Base-by-base conservation (phyloP, 2,888 invertebrate genomes). In the Platycheirus rosarum region DNA sequence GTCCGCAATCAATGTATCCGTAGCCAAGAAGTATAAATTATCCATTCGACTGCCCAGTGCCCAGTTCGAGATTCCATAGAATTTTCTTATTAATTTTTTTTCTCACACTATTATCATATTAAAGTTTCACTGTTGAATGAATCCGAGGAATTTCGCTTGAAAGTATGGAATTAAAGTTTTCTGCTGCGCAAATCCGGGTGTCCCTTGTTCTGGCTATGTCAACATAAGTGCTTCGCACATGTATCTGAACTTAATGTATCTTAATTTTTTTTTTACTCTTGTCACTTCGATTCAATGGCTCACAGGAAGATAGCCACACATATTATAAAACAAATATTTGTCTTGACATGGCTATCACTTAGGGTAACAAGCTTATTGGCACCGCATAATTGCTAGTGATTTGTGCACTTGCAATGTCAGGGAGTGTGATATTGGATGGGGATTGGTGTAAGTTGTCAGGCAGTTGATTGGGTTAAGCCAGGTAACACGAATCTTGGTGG, bases 311-410 rank as follows among this genome's bases (percentile, higher is more conserved):
- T 65, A 53, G 32, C 29, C 62, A 42, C 13, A 20, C 35, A 32
- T n/a, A n/a, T 66, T 66, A 48, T 62, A 74, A 65, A 80, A 65
- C 75, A 75, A 75, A 80, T 75, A 80, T 70, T 80, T 69, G 75
- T 70, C 69, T 70, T 44, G 79, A 75, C 74, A 75, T 75, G 69
- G 42, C 60, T 57, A 65, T 75, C 79, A 75, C 51, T 80, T 75
- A 69, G 79, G 69, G 57, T 60, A 75, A 69, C 79, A 57, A 69
- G 65, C 57, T 80, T 70, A 80, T 80, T 80, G 79, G 65, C 62
- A 69, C 23, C 37, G 49, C 55, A 70, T 75, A 80, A 80, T 80
- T 80, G 79, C 65, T 68, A 70, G 70, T 75, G 65, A 75, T 60
- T 80, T 74, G 69, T 65, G 66, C 35, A 49, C 75, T 20, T 75